Base-by-base conservation (phyloP, 2,797 vertebrate species). In the Pygocentrus nattereri region DNA sequence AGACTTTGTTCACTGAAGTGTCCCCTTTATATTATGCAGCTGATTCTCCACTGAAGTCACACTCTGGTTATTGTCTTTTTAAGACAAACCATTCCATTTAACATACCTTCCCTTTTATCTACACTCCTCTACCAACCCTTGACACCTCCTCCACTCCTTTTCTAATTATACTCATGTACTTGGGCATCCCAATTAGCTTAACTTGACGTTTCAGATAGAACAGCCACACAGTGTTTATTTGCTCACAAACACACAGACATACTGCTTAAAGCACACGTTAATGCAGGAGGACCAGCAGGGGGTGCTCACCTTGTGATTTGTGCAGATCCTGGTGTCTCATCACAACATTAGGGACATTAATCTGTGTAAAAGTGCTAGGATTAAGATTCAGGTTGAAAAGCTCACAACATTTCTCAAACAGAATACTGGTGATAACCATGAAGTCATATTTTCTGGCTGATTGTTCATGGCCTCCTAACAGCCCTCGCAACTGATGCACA, bases 271-370 rank as follows among this genome's bases (percentile, higher is more conserved):
- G 27, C 23, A 6, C 10, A 7, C 25, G 71, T 74, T 74, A 31
- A 59, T 74, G 34, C 62, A 18, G 7, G 25, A 34, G 47, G 1
- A 67, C 81, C 81, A 82, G 81, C 50, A 82, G 81, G 71, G 75
- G 81, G 81, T 49, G 75, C 81, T 58, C 75, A 31, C 49, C 25
- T 56, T 72, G 31, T 50, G 30, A 49, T 81, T 44, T 62, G n/a
- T 21, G 50, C 6, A 38, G 12, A 34, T 58, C 10, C 4, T 23
- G 19, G 10, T 15, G 30, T 31, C 50, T 54, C 19, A 2, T 18
- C 49, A 4, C 16, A 52, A 27, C 16, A 10, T 34, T 23, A 16
- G 25, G 15, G 23, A 25, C 41, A n/a, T 12, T 49, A 8, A 5
- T 5, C 56, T 49, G 19, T 4, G 11, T 27, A 19, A 31, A 27